Evolutionary conservation across 1,140 invertebrate species (phyloP).

Genomic region (Listronotus bonariensis): DNA sequence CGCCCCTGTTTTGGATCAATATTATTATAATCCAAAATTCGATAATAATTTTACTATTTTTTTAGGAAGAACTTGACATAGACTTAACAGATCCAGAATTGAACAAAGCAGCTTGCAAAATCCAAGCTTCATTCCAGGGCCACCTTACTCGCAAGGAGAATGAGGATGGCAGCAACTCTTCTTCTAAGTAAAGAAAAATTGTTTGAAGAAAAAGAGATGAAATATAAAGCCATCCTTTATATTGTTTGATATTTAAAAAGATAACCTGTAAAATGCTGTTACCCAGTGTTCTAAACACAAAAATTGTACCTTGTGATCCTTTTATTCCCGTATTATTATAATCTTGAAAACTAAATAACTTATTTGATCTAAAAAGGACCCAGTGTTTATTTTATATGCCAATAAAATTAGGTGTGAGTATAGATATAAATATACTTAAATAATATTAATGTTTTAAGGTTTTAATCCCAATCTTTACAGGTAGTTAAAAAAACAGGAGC

Average conservation of each 20-base stretch:
- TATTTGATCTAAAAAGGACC: constrained; percentile 17
- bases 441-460: too few species aligned
- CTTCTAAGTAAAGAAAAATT: constrained; percentile 18
- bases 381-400: background rate
- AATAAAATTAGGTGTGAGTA: background rate
- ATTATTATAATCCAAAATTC: too few species aligned
- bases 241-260: constrained; percentile 22
- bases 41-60: too few species aligned
- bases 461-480: too few species aligned
- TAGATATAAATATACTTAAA: too few species aligned
- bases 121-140: constrained; percentile 90
- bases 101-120: constrained; percentile 90
- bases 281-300: constrained; percentile 21
- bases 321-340: background rate
- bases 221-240: constrained; percentile 20
- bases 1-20: too few species aligned
- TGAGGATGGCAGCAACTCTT: constrained; percentile 31
- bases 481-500: too few species aligned
- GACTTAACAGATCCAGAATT: constrained; percentile 84
- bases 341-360: background rate
- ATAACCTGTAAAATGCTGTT: constrained; percentile 17
- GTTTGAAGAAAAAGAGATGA: constrained; percentile 2
- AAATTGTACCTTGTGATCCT: constrained; percentile 26
- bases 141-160: constrained; percentile 84
- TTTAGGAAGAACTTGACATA: constrained; percentile 75